Base-by-base conservation (phyloP, 2,113 vertebrate genomes). In the Onychostoma macrolepis region DNA sequence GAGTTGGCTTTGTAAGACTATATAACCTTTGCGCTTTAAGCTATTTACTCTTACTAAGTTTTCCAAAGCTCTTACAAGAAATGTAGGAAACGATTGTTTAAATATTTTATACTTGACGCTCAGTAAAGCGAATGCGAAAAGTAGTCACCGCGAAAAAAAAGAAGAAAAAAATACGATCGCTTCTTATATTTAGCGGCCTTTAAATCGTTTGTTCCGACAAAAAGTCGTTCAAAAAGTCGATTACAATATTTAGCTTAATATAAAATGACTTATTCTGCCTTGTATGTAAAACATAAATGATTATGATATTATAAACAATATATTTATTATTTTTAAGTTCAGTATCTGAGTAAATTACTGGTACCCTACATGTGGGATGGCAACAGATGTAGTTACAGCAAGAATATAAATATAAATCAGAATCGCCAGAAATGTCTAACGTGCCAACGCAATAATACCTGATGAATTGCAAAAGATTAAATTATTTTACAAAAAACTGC, bases 181-280 rank as follows among this genome's bases (percentile, higher is more conserved):
- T 87, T 56, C 17, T 84, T 87, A 75, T 72, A 63, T 45, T 74
- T 50, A 83, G 65, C 33, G 45, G 83, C 69, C 19, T 36, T 65
- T 65, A 41, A 36, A 15, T n/a, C 36, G 58, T 76, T 58, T 80
- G n/a, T 58, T 53, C 17, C 15, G 56, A 13, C 38, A 67, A 53
- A 26, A 74, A 72, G 81, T 80, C 63, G 76, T 58, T 79, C n/a
- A 48, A 80, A 75, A 89, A 84, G 81, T 81, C 76, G 24, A 88
- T 71, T 69, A 50, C 19, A 15, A 50, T 48, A 69, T 48, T 41
- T 19, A 28, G 38, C 56, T 13, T 28, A 19, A 58, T 81, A 65
- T 24, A 28, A 28, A 65, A 81, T 28, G 1, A 4, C 21, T 33
- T 4, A 33, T 9, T 48, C 28, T 30, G 6, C 9, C 5, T 69